These are phyloP conservation scores for Hycleus phaleratus DNA, from an alignment of 1,140 invertebrate genomes.

Conservation along the genomic window DNA sequence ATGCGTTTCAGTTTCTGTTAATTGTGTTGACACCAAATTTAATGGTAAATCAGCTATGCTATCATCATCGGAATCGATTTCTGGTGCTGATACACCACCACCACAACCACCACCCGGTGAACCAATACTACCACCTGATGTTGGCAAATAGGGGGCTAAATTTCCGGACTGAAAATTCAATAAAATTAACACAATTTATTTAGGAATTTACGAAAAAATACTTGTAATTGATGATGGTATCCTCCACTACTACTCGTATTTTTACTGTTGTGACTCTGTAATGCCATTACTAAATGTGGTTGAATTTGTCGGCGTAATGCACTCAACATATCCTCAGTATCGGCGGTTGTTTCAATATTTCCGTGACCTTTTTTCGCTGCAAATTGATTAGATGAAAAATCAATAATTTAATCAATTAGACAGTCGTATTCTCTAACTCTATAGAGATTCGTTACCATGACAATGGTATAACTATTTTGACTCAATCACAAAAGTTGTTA, in stretches of 20 bases:
- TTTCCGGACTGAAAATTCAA: slow-evolving; percentile 10
- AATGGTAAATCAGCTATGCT: slow-evolving; percentile 36
- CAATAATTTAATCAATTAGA: no score
- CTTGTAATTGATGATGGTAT: neutral
- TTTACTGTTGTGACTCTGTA: slow-evolving; percentile 31
- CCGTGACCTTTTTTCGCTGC: slow-evolving; percentile 16
- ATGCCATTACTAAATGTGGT: slow-evolving; percentile 43
- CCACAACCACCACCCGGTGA: slow-evolving; percentile 14
- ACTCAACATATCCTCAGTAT: slow-evolving; percentile 43
- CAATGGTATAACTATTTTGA: no score
- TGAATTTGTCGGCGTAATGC: slow-evolving; percentile 43
- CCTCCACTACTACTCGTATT: slow-evolving; percentile 19
- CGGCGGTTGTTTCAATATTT: slow-evolving; percentile 16
- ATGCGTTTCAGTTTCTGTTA: slow-evolving; percentile 37
- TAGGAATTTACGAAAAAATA: neutral
- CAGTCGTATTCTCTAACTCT: no score
- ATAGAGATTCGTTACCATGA: neutral
- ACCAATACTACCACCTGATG: neutral
- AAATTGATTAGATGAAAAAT: no score
- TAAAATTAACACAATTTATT: slow-evolving; percentile 1
- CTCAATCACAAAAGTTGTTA: no score
- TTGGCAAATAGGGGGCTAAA: slow-evolving; percentile 31
- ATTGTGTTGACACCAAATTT: slow-evolving; percentile 39
- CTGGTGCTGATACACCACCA: slow-evolving; percentile 26
- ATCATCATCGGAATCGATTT: slow-evolving; percentile 36